Evolutionary conservation across 2,113 vertebrate species (phyloP), one percentile per base, ranked within the genome.

Genomic region (Andinoacara biseriatus): DNA sequence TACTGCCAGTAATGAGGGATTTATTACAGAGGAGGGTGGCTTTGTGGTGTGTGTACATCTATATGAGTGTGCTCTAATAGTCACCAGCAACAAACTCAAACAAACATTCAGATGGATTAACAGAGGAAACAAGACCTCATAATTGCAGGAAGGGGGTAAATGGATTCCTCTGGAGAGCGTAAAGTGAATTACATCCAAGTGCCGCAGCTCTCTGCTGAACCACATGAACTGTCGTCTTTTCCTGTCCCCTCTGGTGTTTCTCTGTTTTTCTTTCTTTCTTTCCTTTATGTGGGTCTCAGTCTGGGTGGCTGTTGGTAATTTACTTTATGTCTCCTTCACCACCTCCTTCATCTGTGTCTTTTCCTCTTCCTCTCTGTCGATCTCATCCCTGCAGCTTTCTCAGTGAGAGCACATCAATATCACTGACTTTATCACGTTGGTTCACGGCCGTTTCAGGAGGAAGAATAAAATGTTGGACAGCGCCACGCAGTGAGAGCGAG

Each of bases 121-220:
- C 81, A 86, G 85, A 87, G 87, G 86, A 90, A 93, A 90, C 81
- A 84, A 80, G 82, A 13, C 75, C 74, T 75, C 33, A 38, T 90
- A 91, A 93, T 89, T 88, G 90, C 91, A 91, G 90, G 89, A 92
- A 93, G 88, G 58, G 82, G 62, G 74, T 84, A 84, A 91, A 88
- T 83, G 81, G 85, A 86, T 90, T 92, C 87, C 87, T 84, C 88
- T 58, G 76, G 89, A 84, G 90, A 90, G 88, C 84, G 69, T 56
- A 89, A 81, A 86, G 85, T 82, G 89, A 89, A 90, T 92, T 85
- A 85, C 76, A 88, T 83, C 87, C 86, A 81, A 72, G 76, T 74
- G 65, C 65, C 62, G 56, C 87, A 75, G 82, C 83, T 81, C 57
- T 46, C 56, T 77, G 72, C 81, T 77, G 65, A 90, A 86, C 85